Conservation (phyloP, 2,797 vertebrate species). For the Spizella passerina region DNA sequence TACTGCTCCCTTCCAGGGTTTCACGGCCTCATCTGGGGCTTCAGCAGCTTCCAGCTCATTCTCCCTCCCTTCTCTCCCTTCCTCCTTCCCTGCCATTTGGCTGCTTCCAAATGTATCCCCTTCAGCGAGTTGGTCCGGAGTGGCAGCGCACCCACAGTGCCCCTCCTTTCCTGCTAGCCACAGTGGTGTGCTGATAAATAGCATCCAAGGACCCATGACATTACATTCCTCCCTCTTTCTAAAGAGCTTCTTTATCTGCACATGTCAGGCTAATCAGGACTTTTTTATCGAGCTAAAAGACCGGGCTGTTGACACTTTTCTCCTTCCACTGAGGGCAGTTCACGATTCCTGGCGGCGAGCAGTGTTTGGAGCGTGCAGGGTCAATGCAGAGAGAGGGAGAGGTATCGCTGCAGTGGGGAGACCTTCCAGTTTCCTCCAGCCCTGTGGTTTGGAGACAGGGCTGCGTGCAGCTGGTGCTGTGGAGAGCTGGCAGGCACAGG, state of each 20-base stretch:
- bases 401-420: background rate
- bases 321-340: background rate
- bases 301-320: background rate
- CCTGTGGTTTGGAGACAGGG: background rate
- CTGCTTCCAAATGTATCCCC: background rate
- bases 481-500: background rate
- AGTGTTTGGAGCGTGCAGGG: background rate
- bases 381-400: background rate
- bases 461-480: background rate
- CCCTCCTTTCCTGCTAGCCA: background rate
- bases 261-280: background rate
- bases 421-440: conserved; percentile 25
- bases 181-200: background rate
- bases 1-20: conserved; percentile 56
- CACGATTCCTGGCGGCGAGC: background rate
- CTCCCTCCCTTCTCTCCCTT: background rate
- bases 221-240: background rate
- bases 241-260: background rate
- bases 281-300: background rate
- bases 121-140: background rate
- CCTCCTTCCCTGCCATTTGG: background rate
- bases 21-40: conserved; percentile 42
- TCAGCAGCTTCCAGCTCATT: conserved; percentile 13
- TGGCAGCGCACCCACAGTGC: background rate
- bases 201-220: background rate